Percentiles rank a stretch among this genome's conserved stretches.
phyloP scores from a whole-genome alignment of 2,113 vertebrate species.

The Tricholaema leucomelas region DNA sequence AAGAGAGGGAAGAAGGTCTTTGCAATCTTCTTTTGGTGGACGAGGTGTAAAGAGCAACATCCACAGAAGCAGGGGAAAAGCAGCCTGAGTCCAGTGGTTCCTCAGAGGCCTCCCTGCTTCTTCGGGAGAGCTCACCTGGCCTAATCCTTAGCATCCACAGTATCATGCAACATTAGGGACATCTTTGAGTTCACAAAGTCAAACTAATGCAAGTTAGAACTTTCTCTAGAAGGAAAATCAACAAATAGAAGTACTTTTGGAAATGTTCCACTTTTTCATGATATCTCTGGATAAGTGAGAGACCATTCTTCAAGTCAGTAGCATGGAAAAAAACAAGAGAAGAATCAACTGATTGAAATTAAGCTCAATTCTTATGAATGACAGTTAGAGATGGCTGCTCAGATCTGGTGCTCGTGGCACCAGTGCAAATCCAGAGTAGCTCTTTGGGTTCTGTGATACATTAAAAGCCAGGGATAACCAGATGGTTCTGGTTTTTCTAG shows the following conservation, averaged over 20 bases:
- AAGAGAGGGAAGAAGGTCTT: not conserved
- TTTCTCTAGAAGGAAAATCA: not conserved
- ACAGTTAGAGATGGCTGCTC: not conserved
- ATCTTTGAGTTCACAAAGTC: not conserved
- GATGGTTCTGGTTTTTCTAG: not conserved
- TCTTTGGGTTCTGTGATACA: not conserved
- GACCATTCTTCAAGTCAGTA: not conserved
- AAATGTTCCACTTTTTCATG: not conserved
- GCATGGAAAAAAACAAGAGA: not conserved
- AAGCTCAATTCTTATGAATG: not conserved
- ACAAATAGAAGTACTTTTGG: rapidly evolving
- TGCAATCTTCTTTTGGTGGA: not conserved
- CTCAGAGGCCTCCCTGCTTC: not conserved
- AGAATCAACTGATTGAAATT: not conserved
- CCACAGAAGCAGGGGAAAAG: not conserved
- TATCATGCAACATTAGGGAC: rapidly evolving
- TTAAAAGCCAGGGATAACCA: not conserved
- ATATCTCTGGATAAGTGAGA: not conserved
- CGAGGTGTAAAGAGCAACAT: not conserved
- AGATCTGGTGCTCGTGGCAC: not conserved
- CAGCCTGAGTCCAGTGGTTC: not conserved
- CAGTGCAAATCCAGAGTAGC: not conserved
- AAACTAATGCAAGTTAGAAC: not conserved
- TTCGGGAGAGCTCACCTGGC: not conserved
- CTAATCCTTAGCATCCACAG: rapidly evolving